phyloP scores from a whole-genome alignment of 2,888 invertebrate species.

The Bellardia pandia region DNA sequence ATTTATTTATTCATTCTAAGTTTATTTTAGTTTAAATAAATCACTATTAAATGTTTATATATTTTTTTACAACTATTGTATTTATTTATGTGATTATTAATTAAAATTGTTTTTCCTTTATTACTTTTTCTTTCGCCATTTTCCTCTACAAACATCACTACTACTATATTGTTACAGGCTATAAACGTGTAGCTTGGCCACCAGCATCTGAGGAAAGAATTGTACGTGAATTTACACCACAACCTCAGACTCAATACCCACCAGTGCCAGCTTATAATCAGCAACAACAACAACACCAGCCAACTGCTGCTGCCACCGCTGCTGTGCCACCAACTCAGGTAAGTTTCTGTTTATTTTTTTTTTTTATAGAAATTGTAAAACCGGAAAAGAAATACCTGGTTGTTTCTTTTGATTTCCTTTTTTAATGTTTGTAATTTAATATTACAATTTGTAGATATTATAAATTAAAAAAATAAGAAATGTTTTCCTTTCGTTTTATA shows the following conservation, averaged over 20 bases:
- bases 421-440: constrained; percentile 59
- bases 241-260: constrained; percentile 80
- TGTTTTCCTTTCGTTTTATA: constrained; percentile 12
- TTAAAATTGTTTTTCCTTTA: constrained; percentile 62
- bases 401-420: constrained; percentile 40
- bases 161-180: constrained; percentile 85
- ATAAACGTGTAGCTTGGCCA: constrained; percentile 95
- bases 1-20: neutral
- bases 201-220: constrained; percentile 89
- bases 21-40: constrained; percentile 51
- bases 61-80: constrained; percentile 10
- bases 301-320: constrained; percentile 67
- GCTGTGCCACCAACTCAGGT: constrained; percentile 79
- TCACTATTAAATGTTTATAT: constrained; percentile 55
- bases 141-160: neutral
- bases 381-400: constrained; percentile 50
- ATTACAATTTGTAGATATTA: constrained; percentile 59
- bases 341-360: constrained; percentile 71
- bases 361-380: constrained; percentile 25
- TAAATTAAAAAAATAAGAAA: constrained; percentile 51
- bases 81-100: constrained; percentile 71
- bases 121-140: constrained; percentile 19
- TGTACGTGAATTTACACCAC: constrained; percentile 85
- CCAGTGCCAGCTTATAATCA: constrained; percentile 76
- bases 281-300: constrained; percentile 73